phyloP scores from a whole-genome alignment of 2,797 vertebrate species.

The Thalassophryne amazonica region DNA sequence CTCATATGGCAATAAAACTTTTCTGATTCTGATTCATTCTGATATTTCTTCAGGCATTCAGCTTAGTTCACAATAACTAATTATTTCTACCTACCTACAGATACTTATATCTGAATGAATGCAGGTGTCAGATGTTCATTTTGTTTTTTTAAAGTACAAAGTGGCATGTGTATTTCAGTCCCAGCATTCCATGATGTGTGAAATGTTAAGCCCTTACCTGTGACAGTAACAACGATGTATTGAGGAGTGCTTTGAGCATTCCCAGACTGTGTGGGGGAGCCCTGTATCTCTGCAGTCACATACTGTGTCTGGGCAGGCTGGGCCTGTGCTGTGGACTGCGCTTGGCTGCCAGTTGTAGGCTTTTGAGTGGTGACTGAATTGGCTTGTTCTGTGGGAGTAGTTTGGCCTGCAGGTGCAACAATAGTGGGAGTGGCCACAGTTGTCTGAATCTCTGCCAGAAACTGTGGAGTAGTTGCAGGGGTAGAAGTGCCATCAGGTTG shows the following conservation, averaged over 20 bases:
- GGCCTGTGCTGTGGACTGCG: conserved; percentile 54
- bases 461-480: conserved; percentile 77
- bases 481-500: conserved; percentile 62
- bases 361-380: conserved; percentile 64
- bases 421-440: conserved; percentile 59
- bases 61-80: too few relatives aligned
- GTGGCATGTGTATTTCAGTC: too few relatives aligned
- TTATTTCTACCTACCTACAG: too few relatives aligned
- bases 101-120: too few relatives aligned
- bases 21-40: too few relatives aligned
- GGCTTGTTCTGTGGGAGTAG: conserved; percentile 54
- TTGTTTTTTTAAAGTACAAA: too few relatives aligned
- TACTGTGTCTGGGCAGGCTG: conserved; percentile 83
- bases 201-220: conserved; percentile 75
- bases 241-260: conserved; percentile 81
- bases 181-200: too few relatives aligned
- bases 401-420: conserved; percentile 65
- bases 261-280: conserved; percentile 76
- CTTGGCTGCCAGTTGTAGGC: conserved; percentile 50
- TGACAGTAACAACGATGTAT: conserved; percentile 93
- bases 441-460: conserved; percentile 84
- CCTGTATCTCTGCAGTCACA: conserved; percentile 85
- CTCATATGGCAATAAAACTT: too few relatives aligned
- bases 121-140: too few relatives aligned
- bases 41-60: too few relatives aligned